A percentile compares a stretch with the other conserved stretches of the same genome.
Conservation (phyloP, 2,888 invertebrate species). For the Pterostichus madidus region DNA sequence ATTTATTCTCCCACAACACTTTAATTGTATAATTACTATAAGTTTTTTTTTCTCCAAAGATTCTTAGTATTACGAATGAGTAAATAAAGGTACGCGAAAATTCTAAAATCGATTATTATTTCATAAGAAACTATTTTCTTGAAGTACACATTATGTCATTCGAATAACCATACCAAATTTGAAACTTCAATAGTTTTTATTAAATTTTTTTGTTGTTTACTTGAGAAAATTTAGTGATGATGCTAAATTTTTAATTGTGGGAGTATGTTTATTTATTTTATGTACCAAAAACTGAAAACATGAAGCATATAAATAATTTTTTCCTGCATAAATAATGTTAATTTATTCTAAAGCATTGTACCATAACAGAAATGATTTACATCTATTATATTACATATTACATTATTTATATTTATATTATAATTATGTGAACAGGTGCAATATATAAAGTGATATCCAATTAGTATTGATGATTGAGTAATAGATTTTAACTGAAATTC, state of each 20-base stretch:
- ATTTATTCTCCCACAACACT: constrained; percentile 25
- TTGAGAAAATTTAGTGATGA: constrained; percentile 1
- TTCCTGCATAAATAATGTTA: constrained; percentile 14
- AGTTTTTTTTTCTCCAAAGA: neutral
- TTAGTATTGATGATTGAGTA: constrained; percentile 10
- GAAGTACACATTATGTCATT: neutral
- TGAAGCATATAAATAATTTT: constrained; percentile 21
- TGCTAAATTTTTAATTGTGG: constrained; percentile 30
- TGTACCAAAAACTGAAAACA: constrained; percentile 12
- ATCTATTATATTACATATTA: constrained; percentile 44
- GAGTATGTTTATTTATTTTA: constrained; percentile 10
- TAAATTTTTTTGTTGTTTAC: constrained; percentile 24
- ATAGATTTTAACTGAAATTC: neutral
- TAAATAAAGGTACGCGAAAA: neutral
- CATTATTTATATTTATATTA: constrained; percentile 29
- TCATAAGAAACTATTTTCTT: neutral
- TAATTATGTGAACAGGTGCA: constrained; percentile 43
- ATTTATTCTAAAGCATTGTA: constrained; percentile 54
- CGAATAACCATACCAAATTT: neutral
- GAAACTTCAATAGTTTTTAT: neutral
- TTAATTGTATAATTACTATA: constrained; percentile 43
- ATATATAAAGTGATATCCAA: constrained; percentile 2
- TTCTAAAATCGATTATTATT: constrained; percentile 6
- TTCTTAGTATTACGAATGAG: constrained; percentile 28
- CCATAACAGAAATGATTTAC: constrained; percentile 56